A percentile compares a stretch with the other conserved stretches of the same genome.
Evolutionary conservation across 2,113 vertebrate species (phyloP).

Genomic region (Trogon melanurus): DNA sequence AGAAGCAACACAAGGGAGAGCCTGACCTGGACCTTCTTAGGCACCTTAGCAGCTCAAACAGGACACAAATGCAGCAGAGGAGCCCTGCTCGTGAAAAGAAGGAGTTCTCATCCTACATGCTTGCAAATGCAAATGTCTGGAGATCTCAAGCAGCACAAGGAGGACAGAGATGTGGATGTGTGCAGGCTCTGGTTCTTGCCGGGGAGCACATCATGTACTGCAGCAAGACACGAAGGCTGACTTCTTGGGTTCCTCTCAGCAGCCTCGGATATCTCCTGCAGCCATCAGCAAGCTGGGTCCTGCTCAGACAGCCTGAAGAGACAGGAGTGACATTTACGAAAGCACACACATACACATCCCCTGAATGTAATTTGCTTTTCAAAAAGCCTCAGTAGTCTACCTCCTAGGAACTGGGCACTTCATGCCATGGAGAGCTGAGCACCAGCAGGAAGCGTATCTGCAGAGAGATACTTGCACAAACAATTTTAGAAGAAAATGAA

Average conservation of each 20-base stretch:
- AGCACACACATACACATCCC: not conserved
- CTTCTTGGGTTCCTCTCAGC: not conserved
- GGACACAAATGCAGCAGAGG: rapidly evolving
- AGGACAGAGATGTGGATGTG: not conserved
- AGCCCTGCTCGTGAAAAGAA: not conserved
- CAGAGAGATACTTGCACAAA: not conserved
- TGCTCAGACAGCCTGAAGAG: not conserved
- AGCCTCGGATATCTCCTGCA: not conserved
- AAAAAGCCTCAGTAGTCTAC: not conserved
- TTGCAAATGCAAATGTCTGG: not conserved
- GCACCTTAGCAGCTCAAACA: not conserved
- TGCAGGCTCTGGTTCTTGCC: not conserved
- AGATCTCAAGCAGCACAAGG: rapidly evolving
- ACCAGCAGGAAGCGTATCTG: not conserved
- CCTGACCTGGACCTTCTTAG: not conserved
- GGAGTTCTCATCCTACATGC: not conserved
- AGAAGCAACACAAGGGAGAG: not conserved
- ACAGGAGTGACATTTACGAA: not conserved
- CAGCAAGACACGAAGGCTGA: not conserved
- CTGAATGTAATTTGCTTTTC: not conserved
- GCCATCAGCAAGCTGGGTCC: not conserved
- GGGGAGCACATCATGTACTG: not conserved
- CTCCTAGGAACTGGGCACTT: not conserved
- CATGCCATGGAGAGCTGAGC: not conserved
- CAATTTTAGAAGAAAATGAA: not conserved